phyloP scores from a whole-genome alignment of 2,888 invertebrate genomes.

The Chloroclysta siterata region DNA sequence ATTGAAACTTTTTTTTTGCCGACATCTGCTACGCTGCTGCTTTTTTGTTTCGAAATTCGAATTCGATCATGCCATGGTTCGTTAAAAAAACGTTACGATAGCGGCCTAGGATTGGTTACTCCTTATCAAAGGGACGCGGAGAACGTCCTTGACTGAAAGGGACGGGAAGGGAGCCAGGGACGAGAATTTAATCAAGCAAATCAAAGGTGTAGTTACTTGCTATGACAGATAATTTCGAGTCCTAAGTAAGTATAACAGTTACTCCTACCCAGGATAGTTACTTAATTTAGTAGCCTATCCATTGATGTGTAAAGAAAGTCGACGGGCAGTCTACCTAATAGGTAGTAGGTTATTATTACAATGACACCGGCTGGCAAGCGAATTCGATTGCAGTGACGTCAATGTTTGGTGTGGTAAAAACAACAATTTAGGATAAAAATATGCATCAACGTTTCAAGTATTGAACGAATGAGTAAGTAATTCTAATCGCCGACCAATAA shows the following conservation, averaged over 20 bases:
- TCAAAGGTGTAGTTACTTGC: too few species aligned
- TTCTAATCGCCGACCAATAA: background rate
- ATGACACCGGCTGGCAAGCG: background rate
- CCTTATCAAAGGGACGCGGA: conserved; percentile 73
- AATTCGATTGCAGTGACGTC: conserved; percentile 2
- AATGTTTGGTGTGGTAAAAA: background rate
- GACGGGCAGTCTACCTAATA: too few species aligned
- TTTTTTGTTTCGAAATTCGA: conserved; percentile 2
- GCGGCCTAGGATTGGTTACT: conserved; percentile 66
- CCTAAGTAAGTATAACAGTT: too few species aligned
- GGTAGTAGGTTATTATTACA: background rate
- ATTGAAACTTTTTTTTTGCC: too few species aligned
- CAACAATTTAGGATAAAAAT: conserved; percentile 4
- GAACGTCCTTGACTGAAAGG: conserved; percentile 57
- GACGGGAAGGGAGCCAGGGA: too few species aligned
- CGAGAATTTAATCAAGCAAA: too few species aligned
- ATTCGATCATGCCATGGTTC: background rate
- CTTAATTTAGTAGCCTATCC: too few species aligned
- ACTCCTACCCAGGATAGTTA: too few species aligned
- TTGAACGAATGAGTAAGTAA: conserved; percentile 5
- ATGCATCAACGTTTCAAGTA: conserved; percentile 1
- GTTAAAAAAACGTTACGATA: conserved; percentile 66
- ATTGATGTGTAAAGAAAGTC: too few species aligned
- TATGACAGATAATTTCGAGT: too few species aligned
- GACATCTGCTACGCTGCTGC: too few species aligned